Evolutionary conservation across 1,140 invertebrate genomes (phyloP), one percentile per base, ranked within the genome.

Genomic region (Drosophila melanica): DNA sequence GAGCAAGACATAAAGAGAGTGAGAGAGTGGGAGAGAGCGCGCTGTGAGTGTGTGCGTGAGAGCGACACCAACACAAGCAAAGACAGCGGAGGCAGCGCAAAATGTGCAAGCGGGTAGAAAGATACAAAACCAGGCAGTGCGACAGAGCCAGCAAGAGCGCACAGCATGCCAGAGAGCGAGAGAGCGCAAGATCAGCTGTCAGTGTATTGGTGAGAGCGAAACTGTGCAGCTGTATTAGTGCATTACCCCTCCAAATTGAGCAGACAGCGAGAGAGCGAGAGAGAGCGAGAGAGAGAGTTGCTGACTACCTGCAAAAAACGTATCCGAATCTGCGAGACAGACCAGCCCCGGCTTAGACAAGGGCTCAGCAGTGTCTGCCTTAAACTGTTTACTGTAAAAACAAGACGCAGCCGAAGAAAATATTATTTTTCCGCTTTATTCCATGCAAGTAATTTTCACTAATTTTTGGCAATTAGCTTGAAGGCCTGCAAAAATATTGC

Each of bases 391-490:
- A 51, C 66, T 68, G 48, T 79, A 79, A 85, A 18, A 85, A 84
- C 77, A 75, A 75, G 54, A 33, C 33, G 12, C 35, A 18, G 27
- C 2, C 35, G 50, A 44, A 33, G 57, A 64, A 35, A 44, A 67
- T 87, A 77, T 86, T 87, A 65, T 81, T 76, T 86, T 76, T 75
- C 30, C 20, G 9, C 4, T 58, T 57, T 58, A 66, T 51, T 51
- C 58, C 27, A 27, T 42, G 57, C 73, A 70, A 68, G 63, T 41
- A 45, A 81, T 86, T 78, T 67, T 72, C 67, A 72, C 48, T 65
- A 65, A 71, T 76, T 79, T 89, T 82, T 79, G 76, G 84, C 84
- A 84, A 87, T 89, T 87, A 87, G 73, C 75, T 45, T 47, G 68
- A 45, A 33, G 51, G 75, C 50, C 82, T 89, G 79, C 67, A 79